A percentile compares a stretch with the other conserved stretches of the same genome.
Evolutionary conservation across 2,113 vertebrate genomes (phyloP).

Genomic region (Cynocephalus volans): DNA sequence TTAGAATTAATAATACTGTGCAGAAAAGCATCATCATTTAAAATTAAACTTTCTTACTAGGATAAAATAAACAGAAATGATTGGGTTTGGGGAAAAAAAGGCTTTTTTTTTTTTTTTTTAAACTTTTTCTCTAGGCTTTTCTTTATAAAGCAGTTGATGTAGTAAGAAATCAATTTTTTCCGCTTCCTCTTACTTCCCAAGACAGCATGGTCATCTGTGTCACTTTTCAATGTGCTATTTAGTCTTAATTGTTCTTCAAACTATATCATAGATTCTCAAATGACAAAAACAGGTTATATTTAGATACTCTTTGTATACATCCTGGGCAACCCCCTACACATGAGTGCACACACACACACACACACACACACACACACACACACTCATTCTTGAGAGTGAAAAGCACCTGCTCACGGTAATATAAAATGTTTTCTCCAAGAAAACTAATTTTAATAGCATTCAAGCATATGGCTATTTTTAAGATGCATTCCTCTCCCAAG

Average conservation of each 20-base stretch:
- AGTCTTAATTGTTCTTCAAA: conserved; percentile 60
- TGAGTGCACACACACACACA: background rate
- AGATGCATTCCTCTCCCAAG: background rate
- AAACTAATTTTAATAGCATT: background rate
- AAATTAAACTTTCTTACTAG: conserved; percentile 52
- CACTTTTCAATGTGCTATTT: conserved; percentile 56
- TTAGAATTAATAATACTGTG: conserved; percentile 7
- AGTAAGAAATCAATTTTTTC: conserved; percentile 17
- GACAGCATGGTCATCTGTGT: conserved; percentile 52
- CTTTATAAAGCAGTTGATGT: conserved; percentile 39
- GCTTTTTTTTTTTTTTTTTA: too few species aligned
- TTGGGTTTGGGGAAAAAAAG: background rate
- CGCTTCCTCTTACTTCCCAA: conserved; percentile 60
- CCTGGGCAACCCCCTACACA: background rate
- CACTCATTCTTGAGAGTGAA: background rate
- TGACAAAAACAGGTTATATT: conserved; percentile 52
- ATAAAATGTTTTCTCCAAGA: background rate
- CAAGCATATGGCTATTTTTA: background rate
- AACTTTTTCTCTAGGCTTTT: background rate
- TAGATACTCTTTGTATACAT: conserved; percentile 6
- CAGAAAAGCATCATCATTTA: conserved; percentile 5
- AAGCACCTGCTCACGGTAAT: background rate
- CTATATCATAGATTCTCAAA: background rate
- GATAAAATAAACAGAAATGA: conserved; percentile 16
- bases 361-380: background rate